Conservation (phyloP, 2,888 invertebrate species). For the Dascillus cervinus region DNA sequence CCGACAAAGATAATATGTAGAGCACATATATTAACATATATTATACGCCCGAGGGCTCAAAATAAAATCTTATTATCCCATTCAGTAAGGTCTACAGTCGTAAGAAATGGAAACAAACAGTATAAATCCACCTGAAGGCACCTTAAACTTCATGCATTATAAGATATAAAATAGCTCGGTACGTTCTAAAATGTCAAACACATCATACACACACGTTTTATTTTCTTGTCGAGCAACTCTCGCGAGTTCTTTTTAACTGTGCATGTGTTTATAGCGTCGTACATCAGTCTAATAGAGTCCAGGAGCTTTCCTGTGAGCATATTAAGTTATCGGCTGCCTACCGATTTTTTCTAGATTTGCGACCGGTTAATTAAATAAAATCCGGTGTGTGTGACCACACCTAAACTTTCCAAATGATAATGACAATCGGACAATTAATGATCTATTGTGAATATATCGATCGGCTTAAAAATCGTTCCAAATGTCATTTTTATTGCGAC, state of each 20-base stretch:
- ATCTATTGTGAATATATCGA: slow-evolving; percentile 16
- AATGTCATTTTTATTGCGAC: slow-evolving; percentile 5
- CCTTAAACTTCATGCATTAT: slow-evolving; percentile 17
- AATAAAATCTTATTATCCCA: slow-evolving; percentile 20
- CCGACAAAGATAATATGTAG: slow-evolving; percentile 42
- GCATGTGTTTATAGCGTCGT: slow-evolving; percentile 21
- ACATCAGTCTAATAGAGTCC: slow-evolving; percentile 22
- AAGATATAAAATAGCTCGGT: slow-evolving; percentile 27
- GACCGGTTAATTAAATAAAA: background rate
- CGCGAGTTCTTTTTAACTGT: slow-evolving; percentile 18
- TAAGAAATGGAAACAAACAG: slow-evolving; percentile 25
- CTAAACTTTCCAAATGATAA: slow-evolving; percentile 17
- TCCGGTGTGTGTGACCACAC: slow-evolving; percentile 1
- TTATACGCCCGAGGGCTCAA: slow-evolving; percentile 28
- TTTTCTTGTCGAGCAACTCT: slow-evolving; percentile 23
- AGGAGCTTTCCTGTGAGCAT: too few relatives aligned
- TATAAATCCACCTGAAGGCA: slow-evolving; percentile 12
- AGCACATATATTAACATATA: slow-evolving; percentile 42
- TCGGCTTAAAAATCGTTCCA: slow-evolving; percentile 2
- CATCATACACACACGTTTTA: slow-evolving; percentile 33
- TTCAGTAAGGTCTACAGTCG: slow-evolving; percentile 26
- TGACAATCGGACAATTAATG: slow-evolving; percentile 16
- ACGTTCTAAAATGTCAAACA: slow-evolving; percentile 33
- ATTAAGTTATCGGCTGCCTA: too few relatives aligned
- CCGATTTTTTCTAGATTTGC: background rate